Evolutionary conservation across 2,113 vertebrate genomes (phyloP), one percentile per base, ranked within the genome.

Genomic region (western clawed frog (Xenopus tropicalis)): DNA sequence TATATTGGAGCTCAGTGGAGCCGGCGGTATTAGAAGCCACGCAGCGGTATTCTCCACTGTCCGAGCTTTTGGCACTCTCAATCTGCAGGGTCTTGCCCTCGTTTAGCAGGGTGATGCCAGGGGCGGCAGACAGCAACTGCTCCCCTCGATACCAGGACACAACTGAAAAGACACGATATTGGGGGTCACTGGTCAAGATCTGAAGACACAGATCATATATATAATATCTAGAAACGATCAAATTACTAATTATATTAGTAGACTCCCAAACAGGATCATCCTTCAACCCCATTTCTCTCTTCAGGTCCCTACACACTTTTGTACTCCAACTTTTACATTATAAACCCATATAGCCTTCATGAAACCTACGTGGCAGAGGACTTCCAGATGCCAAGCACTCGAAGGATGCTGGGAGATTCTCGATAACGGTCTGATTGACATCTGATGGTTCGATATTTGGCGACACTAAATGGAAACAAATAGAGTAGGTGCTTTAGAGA

Each of bases 381-480:
- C 87, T 80, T 0, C 90, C 89, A 0, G 88, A 90, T 21, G 86
- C 89, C 80, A 90, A 77, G 24, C 90, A 91, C 54, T 88, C 84
- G 78, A 91, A 77, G 68, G 83, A 67, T 0, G 44, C 82, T 0
- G 84, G 79, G 67, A 77, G 0, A 0, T 88, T 88, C 72, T 90
- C 88, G 1, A 79, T 72, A 66, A 83, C 9, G 0, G 72, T 66
- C 77, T 85, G 68, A 43, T 88, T 89, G 73, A 78, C 61, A 0
- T 0, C 14, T 0, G 82, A 84, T 0, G 90, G 87, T 0, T 91
- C 85, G 0, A 91, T 90, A 72, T n/a, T 85, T 0, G 89, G 89
- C n/a, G 89, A 85, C 69, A 90, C 90, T 91, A 43, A 59, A 78
- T 77, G 0, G 23, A 74, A 52, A 68, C 21, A 19, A 21, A 56